Evolutionary conservation across 2,888 invertebrate genomes (phyloP), one percentile per base, ranked within the genome.

Genomic region (Xylocampa areola): DNA sequence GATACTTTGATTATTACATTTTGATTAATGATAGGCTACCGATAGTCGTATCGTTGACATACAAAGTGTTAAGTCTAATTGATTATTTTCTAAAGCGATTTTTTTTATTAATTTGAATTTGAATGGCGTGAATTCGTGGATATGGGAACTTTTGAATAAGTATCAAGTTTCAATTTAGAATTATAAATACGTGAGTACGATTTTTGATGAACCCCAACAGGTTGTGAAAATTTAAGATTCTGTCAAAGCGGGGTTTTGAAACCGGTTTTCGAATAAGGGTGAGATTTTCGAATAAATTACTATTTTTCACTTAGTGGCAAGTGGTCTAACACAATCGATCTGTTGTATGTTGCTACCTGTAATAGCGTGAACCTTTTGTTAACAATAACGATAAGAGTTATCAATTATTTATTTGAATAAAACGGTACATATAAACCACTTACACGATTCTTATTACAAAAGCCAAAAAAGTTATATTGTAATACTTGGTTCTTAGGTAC

Each of bases 21-120:
- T 55, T 73, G 76, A 73, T 73, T 59, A 75, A 73, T 73, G 76
- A 52, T 62, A 37, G 39, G 33, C 14, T 35, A 44, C 44, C 2
- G 47, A 52, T 54, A 45, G 32, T 16, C 33, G 29, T 73, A 57
- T 72, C 81, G 87, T 79, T 87, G 89, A 88, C 85, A 81, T 62
- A 69, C 68, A 70, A 74, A 74, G 83, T 84, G 85, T 85, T 87
- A 87, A 89, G 69, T 79, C 77, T 78, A 85, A 89, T 87, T 87
- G 86, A 89, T 89, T 84, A 77, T 80, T 61, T 77, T 82, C 52
- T 73, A 73, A 82, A 86, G 73, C 64, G 68, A 68, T 60, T 72
- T 72, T 76, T 68, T 66, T 44, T 41, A 25, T 4, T 50, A 50
- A 72, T 73, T 71, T 76, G 47, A 71, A 75, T 77, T 63, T 72